Conservation (phyloP, 2,797 vertebrate species). For the Anolis apletophallus region DNA sequence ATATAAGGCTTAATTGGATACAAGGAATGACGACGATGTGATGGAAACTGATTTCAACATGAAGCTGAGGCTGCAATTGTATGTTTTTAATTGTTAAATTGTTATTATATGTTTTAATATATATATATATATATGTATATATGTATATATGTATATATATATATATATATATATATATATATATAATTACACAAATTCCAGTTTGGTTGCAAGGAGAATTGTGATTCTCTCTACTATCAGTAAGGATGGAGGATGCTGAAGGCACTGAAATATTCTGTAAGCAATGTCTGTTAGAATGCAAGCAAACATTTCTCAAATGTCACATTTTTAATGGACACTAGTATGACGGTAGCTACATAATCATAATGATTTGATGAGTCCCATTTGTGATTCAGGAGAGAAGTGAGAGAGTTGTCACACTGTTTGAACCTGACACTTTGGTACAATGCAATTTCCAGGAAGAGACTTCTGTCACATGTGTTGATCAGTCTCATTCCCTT, state of each 20-base stretch:
- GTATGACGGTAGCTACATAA: constrained; percentile 44
- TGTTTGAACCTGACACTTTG: constrained; percentile 57
- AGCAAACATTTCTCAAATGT: constrained; percentile 5
- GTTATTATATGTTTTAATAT: no score
- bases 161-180: no score
- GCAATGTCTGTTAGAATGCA: neutral
- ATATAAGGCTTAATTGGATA: no score
- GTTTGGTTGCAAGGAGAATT: neutral
- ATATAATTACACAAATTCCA: neutral
- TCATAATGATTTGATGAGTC: constrained; percentile 31
- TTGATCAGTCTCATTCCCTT: constrained; percentile 57
- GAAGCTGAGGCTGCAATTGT: no score
- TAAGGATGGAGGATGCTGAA: neutral
- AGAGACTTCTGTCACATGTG: constrained; percentile 58
- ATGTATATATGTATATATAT: no score
- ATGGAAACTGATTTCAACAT: no score
- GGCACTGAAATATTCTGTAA: neutral
- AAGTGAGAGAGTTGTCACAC: constrained; percentile 46
- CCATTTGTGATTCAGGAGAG: constrained; percentile 51
- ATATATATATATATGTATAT: no score
- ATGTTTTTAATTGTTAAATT: no score
- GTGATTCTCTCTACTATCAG: neutral
- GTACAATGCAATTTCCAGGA: constrained; percentile 60
- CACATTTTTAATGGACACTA: constrained; percentile 26
- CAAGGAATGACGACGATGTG: no score